phyloP scores from a whole-genome alignment of 2,888 invertebrate species.

The Himalopsyche anomala region DNA sequence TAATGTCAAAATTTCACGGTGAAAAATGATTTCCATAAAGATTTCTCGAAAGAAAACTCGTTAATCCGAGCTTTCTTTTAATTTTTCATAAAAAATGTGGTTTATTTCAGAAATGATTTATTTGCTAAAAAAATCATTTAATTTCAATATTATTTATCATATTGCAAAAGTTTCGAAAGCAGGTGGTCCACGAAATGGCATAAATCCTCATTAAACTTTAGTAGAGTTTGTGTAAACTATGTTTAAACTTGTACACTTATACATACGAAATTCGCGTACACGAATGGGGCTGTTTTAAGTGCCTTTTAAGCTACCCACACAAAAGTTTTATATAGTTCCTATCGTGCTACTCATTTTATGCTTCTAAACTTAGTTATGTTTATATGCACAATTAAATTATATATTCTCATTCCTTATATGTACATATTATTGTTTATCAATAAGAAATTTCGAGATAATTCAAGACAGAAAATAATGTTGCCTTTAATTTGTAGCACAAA shows the following conservation, averaged over 20 bases:
- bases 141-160: constrained; percentile 42
- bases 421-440: constrained; percentile 9
- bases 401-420: not conserved
- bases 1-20: constrained; percentile 32
- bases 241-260: constrained; percentile 28
- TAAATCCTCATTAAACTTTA: constrained; percentile 38
- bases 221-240: constrained; percentile 38
- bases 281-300: constrained; percentile 38
- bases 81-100: constrained; percentile 33
- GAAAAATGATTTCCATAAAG: constrained; percentile 38
- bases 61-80: constrained; percentile 27
- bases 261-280: constrained; percentile 28
- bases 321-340: constrained; percentile 42
- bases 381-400: constrained; percentile 40
- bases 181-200: constrained; percentile 38
- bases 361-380: constrained; percentile 19
- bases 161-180: constrained; percentile 40
- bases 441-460: not conserved
- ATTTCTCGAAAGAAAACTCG: constrained; percentile 40
- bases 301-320: constrained; percentile 40
- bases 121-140: constrained; percentile 24
- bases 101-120: not conserved
- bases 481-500: too few relatives aligned
- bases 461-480: too few relatives aligned
- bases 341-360: constrained; percentile 35